phyloP scores from a whole-genome alignment of 2,888 invertebrate species.

The Ennomos erosarius region DNA sequence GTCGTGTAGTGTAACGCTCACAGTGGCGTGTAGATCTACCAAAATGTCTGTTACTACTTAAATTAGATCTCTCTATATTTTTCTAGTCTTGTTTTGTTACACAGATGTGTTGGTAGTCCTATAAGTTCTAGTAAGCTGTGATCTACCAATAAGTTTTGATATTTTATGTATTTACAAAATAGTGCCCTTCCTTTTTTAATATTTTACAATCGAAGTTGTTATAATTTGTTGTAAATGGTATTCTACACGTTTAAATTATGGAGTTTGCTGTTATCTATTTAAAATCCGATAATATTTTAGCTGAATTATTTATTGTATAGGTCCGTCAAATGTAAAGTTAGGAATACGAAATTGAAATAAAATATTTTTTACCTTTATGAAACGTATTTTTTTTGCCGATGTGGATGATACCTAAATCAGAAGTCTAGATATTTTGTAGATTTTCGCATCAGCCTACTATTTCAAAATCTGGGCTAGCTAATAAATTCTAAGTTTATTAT shows the following conservation, averaged over 20 bases:
- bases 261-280: slow-evolving; percentile 35
- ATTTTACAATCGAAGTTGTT: slow-evolving; percentile 17
- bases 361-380: slow-evolving; percentile 34
- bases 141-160: slow-evolving; percentile 32
- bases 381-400: slow-evolving; percentile 9
- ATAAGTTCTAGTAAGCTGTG: slow-evolving; percentile 36
- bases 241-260: slow-evolving; percentile 38
- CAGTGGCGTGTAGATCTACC: slow-evolving; percentile 1
- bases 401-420: no score
- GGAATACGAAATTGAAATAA: slow-evolving; percentile 53
- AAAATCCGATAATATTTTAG: slow-evolving; percentile 30
- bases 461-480: no score
- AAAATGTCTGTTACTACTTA: slow-evolving; percentile 4
- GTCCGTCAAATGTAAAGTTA: slow-evolving; percentile 36
- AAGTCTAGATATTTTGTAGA: no score
- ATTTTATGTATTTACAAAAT: slow-evolving; percentile 25
- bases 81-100: neutral
- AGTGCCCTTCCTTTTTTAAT: slow-evolving; percentile 6
- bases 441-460: no score
- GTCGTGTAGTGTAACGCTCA: slow-evolving; percentile 1
- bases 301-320: slow-evolving; percentile 29
- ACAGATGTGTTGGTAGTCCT: slow-evolving; percentile 3
- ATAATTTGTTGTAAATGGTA: slow-evolving; percentile 26
- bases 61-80: neutral
- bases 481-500: no score